Evolutionary conservation across 2,113 vertebrate species (phyloP), one percentile per base, ranked within the genome.

Genomic region (Clarias gariepinus): DNA sequence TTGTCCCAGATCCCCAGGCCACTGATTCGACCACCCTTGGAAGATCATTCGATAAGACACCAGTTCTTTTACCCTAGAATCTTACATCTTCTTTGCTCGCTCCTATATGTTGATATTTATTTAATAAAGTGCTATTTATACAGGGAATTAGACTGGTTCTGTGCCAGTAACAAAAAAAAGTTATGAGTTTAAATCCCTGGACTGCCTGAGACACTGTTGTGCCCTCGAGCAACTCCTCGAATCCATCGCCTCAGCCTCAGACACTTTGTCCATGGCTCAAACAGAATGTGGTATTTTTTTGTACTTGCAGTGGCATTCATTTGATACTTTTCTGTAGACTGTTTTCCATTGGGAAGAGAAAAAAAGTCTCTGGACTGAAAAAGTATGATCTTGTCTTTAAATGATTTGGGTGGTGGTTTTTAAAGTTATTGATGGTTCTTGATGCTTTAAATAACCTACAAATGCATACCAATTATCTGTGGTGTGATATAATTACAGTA

Each of bases 111-210:
- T 28, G 53, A 80, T 80, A 80, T 12, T 3, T 18, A 36, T 6
- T 80, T 60, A 57, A 79, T 79, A 79, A 57, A 57, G 76, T 30
- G 18, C 33, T 55, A 33, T 58, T 58, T 79, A 57, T 30, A 79
- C 7, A 33, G 53, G n/a, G 55, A 79, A 55, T 58, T 33, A 30
- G 76, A n/a, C n/a, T n/a, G n/a, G 52, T 58, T 79, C 53, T 79
- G 18, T 5, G 9, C 28, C 18, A 23, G 55, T 79, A 79, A 57
- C 77, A 79, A 78, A n/a, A 78, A n/a, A 78, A 78, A 58, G 55
- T 58, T 79, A 79, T 79, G 55, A 60, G 78, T 60, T 79, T 80
- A 36, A 57, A 57, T 79, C 76, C 53, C 76, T 30, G 53, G 76
- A 58, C 52, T 1, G 53, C n/a, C 47, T n/a, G 52, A 77, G 52